Percentiles rank a stretch among this genome's conserved stretches.
These are phyloP conservation scores for Danaus melanippus DNA, from an alignment of 1,140 invertebrate genomes.

Conservation along the genomic window DNA sequence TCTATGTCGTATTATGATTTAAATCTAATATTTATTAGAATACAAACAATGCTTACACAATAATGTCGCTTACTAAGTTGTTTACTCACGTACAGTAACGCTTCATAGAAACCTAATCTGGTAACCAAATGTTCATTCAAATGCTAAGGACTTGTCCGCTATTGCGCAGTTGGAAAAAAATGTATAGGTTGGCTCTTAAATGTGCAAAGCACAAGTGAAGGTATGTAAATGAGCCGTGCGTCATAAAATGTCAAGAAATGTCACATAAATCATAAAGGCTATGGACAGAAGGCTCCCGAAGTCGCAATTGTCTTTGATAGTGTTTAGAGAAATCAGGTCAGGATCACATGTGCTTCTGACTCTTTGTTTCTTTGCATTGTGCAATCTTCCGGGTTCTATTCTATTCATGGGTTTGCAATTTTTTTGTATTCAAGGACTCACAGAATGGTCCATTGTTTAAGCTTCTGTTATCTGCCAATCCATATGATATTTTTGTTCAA, in stretches of 20 bases:
- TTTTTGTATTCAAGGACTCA: conserved; percentile 13
- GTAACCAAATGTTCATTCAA: conserved; percentile 70
- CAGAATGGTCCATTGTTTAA: too few species aligned
- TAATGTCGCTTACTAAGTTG: conserved; percentile 20
- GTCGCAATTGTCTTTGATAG: conserved; percentile 48
- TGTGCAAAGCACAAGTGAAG: conserved; percentile 63
- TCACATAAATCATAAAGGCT: conserved; percentile 67
- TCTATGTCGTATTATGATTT: neutral
- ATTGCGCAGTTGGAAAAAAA: conserved; percentile 59
- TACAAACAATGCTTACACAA: conserved; percentile 26
- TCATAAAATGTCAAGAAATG: conserved; percentile 67
- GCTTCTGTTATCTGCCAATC: too few species aligned
- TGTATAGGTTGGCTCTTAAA: conserved; percentile 48
- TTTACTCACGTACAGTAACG: conserved; percentile 47
- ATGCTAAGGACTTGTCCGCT: conserved; percentile 51
- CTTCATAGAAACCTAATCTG: conserved; percentile 63
- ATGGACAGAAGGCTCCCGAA: conserved; percentile 52
- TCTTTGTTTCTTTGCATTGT: conserved; percentile 47
- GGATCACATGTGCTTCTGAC: conserved; percentile 64
- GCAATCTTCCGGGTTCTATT: conserved; percentile 61
- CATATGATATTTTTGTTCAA: too few species aligned
- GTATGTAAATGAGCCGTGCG: conserved; percentile 67
- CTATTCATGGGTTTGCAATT: conserved; percentile 19
- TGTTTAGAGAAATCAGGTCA: conserved; percentile 64
- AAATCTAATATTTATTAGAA: conserved; percentile 14